phyloP scores from a whole-genome alignment of 1,140 invertebrate species.

The Camponotus pennsylvanicus region DNA sequence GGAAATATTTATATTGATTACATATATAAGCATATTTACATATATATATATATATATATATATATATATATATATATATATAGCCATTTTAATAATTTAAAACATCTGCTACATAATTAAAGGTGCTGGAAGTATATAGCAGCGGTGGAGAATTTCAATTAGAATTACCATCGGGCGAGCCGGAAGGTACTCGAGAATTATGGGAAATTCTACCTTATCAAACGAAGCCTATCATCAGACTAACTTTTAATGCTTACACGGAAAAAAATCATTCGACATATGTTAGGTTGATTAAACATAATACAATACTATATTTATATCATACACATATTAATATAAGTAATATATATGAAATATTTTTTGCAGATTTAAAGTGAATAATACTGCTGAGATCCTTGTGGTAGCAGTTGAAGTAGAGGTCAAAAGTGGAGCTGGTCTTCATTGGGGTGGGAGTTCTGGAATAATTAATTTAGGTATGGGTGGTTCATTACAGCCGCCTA shows the following conservation, averaged over 20 bases:
- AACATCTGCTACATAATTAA: constrained; percentile 68
- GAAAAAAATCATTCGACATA: constrained; percentile 94
- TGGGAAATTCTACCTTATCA: constrained; percentile 97
- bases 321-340: background rate
- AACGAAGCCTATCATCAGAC: constrained; percentile 95
- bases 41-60: background rate
- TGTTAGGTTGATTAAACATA: constrained; percentile 87
- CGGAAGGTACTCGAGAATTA: constrained; percentile 91
- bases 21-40: background rate
- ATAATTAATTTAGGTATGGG: constrained; percentile 94
- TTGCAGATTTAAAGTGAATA: constrained; percentile 90
- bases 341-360: constrained; percentile 42
- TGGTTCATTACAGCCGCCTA: constrained; percentile 89
- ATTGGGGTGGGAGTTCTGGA: constrained; percentile 90
- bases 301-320: constrained; percentile 6
- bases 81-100: constrained; percentile 11
- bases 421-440: constrained; percentile 90
- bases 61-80: background rate
- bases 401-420: constrained; percentile 96
- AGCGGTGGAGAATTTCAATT: constrained; percentile 96
- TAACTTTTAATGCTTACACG: constrained; percentile 91
- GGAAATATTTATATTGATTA: constrained; percentile 16
- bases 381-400: constrained; percentile 90
- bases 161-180: constrained; percentile 93
- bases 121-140: constrained; percentile 96